Base-by-base conservation (phyloP, 2,113 vertebrate species). In the Motacilla tschutschensis region DNA sequence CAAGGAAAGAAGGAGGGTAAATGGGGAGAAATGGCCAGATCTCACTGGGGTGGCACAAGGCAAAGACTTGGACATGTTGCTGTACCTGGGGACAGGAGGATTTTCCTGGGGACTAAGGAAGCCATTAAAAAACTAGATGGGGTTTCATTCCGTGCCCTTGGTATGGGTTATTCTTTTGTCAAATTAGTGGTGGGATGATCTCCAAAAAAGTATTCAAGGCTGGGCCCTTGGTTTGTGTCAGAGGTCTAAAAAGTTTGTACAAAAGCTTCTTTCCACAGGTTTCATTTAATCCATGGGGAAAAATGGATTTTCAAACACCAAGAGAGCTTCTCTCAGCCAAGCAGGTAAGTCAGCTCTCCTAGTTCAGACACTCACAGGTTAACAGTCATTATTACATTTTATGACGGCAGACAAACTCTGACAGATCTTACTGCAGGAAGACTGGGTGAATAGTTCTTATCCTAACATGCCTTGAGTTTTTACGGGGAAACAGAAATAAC, bases 71-170 rank as follows among this genome's bases (percentile, higher is more conserved):
- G 40, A 36, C 21, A 33, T 0, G 2, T 10, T 59, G 9, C 8
- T 24, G 17, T 41, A 33, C 8, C 10, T 18, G 12, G 7, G 17
- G 4, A 16, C 10, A 33, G 36, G 6, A 25, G 0, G 0, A 51
- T 70, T 31, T 11, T 69, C 29, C 17, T 1, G 1, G 28, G 26
- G 17, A 20, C 5, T 54, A 36, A 76, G 41, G 21, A 10, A 59
- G 10, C 9, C 64, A 26, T 77, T 70, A 29, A 77, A 77, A 86
- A 84, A 50, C 33, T 41, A 29, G 21, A 44, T 7, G 17, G 3
- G 1, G 8, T 63, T 92, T 85, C 9, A 40, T 53, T 74, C 3
- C 0, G 1, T 26, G 51, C 51, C 60, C 41, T 87, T 63, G 6
- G 5, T 63, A 55, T 1, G 0, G 17, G 38, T 50, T 74, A 44